Evolutionary conservation across 1,140 invertebrate species (phyloP).

Genomic region (Meloidogyne chitwoodi): DNA sequence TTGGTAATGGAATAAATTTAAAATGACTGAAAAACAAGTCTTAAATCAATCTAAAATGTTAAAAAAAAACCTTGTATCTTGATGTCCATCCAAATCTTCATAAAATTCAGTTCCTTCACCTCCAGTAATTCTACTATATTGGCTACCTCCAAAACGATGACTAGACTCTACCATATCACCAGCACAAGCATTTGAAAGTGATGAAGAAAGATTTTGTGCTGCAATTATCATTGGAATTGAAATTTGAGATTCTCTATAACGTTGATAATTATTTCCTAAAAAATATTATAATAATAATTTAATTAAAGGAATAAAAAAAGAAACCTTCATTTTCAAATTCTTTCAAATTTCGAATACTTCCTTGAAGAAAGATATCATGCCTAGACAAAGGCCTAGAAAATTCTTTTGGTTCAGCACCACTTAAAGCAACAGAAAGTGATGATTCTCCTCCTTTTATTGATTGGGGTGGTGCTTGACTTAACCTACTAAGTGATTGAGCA

Average conservation of each 20-base stretch:
- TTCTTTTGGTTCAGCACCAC: slow-evolving; percentile 56
- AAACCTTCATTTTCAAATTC: slow-evolving; percentile 55
- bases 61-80: slow-evolving; percentile 3
- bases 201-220: slow-evolving; percentile 42
- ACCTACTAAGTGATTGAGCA: slow-evolving; percentile 53
- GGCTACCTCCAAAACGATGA: slow-evolving; percentile 37
- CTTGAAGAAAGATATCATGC: slow-evolving; percentile 56
- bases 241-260: slow-evolving; percentile 52
- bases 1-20: slow-evolving; percentile 50
- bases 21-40: slow-evolving; percentile 38
- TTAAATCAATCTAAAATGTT: no score
- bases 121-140: slow-evolving; percentile 43
- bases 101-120: slow-evolving; percentile 29
- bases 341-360: slow-evolving; percentile 55
- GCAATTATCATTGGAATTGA: slow-evolving; percentile 53
- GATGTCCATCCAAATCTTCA: not conserved
- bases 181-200: slow-evolving; percentile 17
- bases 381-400: slow-evolving; percentile 51
- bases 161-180: slow-evolving; percentile 41
- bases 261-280: slow-evolving; percentile 39
- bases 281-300: slow-evolving; percentile 1
- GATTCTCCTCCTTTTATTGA: slow-evolving; percentile 41
- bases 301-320: not conserved
- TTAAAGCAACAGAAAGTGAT: slow-evolving; percentile 50
- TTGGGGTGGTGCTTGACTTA: slow-evolving; percentile 39